These are phyloP conservation scores for Xestia ashworthii DNA, from an alignment of 2,888 invertebrate genomes.

Conservation along the genomic window DNA sequence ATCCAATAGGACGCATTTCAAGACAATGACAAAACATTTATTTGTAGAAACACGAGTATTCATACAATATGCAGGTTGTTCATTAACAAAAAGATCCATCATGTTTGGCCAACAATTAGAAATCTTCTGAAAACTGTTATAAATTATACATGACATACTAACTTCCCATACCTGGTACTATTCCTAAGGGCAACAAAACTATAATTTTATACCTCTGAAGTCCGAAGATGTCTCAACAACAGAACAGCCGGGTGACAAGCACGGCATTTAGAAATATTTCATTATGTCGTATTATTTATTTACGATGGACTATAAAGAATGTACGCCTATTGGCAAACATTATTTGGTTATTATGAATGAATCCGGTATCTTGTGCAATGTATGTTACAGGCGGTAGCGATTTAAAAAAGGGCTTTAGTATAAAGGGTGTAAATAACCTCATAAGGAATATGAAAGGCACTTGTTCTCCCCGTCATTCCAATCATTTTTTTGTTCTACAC, in stretches of 20 bases:
- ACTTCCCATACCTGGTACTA: too few relatives aligned
- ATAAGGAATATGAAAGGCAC: too few relatives aligned
- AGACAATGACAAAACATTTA: too few relatives aligned
- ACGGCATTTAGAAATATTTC: slow-evolving; percentile 15
- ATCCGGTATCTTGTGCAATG: slow-evolving; percentile 33
- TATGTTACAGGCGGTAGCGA: slow-evolving; percentile 13
- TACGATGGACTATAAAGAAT: slow-evolving; percentile 26
- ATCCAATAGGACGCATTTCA: too few relatives aligned
- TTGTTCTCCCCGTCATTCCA: too few relatives aligned
- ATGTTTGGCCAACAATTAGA: too few relatives aligned
- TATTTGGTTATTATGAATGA: slow-evolving; percentile 50
- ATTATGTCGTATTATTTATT: slow-evolving; percentile 28
- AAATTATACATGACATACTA: not conserved
- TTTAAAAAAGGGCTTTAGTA: not conserved
- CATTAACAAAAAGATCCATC: not conserved
- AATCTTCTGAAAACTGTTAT: too few relatives aligned
- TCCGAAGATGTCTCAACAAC: not conserved
- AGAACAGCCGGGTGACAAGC: slow-evolving; percentile 4
- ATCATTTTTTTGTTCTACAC: too few relatives aligned
- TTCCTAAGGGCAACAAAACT: not conserved
- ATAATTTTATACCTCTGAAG: not conserved
- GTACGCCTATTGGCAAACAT: slow-evolving; percentile 43
- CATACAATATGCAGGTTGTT: too few relatives aligned
- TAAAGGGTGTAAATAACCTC: too few relatives aligned
- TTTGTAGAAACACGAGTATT: too few relatives aligned